A percentile compares a stretch with the other conserved stretches of the same genome.
These are phyloP conservation scores for Parauchenoglanis ngamensis DNA, from an alignment of 2,797 vertebrate genomes.

Conservation along the genomic window DNA sequence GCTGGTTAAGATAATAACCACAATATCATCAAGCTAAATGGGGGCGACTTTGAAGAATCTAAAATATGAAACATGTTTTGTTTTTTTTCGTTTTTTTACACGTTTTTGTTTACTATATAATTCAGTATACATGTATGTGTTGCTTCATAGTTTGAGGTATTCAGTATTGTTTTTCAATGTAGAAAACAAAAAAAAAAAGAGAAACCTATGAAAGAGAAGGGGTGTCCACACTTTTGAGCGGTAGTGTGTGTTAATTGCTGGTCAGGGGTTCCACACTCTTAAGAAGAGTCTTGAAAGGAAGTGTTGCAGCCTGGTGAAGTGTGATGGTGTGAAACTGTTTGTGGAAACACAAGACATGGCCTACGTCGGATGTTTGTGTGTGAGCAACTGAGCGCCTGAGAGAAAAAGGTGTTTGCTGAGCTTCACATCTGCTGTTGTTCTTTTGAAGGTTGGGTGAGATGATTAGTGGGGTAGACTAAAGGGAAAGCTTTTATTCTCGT, in stretches of 20 bases:
- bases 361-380: neutral
- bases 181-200: no score
- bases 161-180: no score
- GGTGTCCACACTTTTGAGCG: no score
- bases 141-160: no score
- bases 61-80: no score
- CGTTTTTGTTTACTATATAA: no score
- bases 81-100: no score
- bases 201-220: no score
- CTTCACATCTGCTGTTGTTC: slow-evolving; percentile 28
- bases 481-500: slow-evolving; percentile 12
- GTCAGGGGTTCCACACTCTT: neutral
- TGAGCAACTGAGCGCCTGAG: neutral
- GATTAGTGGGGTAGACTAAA: slow-evolving; percentile 19
- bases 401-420: slow-evolving; percentile 28
- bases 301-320: neutral
- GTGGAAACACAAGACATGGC: neutral
- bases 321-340: slow-evolving; percentile 27
- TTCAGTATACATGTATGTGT: no score
- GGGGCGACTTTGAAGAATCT: no score
- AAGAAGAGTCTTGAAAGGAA: neutral
- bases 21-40: no score
- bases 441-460: slow-evolving; percentile 24
- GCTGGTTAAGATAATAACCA: no score
- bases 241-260: neutral